Evolutionary conservation across 2,888 invertebrate genomes (phyloP).

Genomic region (Timema cristinae): DNA sequence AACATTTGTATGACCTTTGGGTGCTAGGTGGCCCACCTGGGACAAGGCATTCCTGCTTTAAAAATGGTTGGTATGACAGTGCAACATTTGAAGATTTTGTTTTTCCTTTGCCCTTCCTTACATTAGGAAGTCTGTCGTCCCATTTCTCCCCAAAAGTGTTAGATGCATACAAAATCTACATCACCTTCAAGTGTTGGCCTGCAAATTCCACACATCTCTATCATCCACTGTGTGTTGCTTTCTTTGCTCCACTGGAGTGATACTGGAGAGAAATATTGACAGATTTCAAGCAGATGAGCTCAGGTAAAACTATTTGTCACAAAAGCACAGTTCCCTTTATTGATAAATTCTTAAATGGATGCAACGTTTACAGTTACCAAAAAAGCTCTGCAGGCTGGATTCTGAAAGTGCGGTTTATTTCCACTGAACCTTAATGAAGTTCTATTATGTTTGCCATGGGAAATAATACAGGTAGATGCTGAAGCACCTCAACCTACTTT

Average conservation of each 20-base stretch:
- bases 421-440: not conserved
- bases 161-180: constrained; percentile 1
- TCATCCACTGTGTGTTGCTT: constrained; percentile 10
- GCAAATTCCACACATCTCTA: constrained; percentile 7
- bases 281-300: not conserved
- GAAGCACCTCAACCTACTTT: not conserved
- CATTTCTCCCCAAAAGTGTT: constrained; percentile 1
- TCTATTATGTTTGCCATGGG: not conserved
- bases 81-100: not conserved
- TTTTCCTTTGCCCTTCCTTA: constrained; percentile 1
- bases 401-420: not conserved
- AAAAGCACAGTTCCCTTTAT: not conserved
- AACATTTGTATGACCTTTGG: constrained; percentile 5
- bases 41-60: constrained; percentile 4
- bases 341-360: not conserved
- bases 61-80: constrained; percentile 1
- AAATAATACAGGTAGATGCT: not conserved
- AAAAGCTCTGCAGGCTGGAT: constrained; percentile 1
- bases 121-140: not conserved
- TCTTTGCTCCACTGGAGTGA: constrained; percentile 1
- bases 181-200: not conserved
- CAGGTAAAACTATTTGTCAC: not conserved
- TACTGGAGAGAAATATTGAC: constrained; percentile 12
- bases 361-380: not conserved
- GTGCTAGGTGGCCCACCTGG: not conserved